Evolutionary conservation across 2,888 invertebrate genomes (phyloP), one percentile per base, ranked within the genome.

Genomic region (Syritta pipiens): DNA sequence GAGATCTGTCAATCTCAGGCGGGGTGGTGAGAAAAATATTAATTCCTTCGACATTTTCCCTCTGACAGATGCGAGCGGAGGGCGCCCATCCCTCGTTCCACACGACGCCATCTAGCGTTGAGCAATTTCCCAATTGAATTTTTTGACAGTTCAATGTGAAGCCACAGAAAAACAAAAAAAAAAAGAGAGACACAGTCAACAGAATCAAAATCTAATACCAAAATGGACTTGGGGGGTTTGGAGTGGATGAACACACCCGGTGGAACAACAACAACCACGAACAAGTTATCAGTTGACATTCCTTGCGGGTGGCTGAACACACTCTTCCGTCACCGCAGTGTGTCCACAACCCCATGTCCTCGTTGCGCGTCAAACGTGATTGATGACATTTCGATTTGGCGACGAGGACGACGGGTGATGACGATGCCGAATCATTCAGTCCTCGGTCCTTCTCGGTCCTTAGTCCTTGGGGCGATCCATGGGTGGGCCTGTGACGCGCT

Each of bases 281-380:
- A 28, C 48, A 68, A 60, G 60, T 71, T 71, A 71, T 71, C 69
- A 71, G 60, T 71, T 53, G 69, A 53, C 60, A 62, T 71, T 71
- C 35, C 51, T 71, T 53, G 53, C 44, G 53, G 46, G 37, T 53
- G 51, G 60, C 3, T 37, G 60, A 59, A 26, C 60, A 60, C 35
- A 57, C 42, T 22, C 24, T n/a, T n/a, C 44, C 9, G 37, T 37
- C n/a, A n/a, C n/a, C 37, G 17, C 14, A 7, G 17, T 37, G 14
- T 14, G 7, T 37, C 14, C 28, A n/a, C 4, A 7, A 12, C 37
- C 5, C 17, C 3, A 14, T 9, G 12, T 4, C 35, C 0, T 3
- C n/a, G 35, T 10, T 12, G 10, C 4, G 20, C 69, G 60, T 60
- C 60, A 69, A 60, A 42, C 19, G 26, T 71, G 69, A 71, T 71